Conservation (phyloP, 2,888 invertebrate genomes). For the Ptycholaimellus sp. region DNA sequence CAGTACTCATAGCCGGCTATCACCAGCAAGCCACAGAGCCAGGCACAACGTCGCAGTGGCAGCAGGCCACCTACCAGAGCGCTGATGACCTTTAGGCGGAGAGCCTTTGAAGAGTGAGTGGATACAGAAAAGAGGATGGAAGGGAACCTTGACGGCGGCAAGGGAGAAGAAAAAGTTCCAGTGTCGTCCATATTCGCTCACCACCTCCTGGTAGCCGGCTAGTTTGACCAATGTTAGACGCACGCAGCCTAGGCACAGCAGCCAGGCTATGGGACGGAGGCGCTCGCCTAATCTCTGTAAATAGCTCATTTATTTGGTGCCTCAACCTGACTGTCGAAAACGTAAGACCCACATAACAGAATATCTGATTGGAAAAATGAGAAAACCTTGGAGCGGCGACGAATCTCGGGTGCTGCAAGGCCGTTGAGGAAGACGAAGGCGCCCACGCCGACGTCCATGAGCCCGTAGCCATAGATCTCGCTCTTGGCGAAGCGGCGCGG, state of each 20-base stretch:
- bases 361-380: no score
- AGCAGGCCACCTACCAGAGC: background rate
- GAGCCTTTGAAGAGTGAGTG: background rate
- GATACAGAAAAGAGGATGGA: background rate
- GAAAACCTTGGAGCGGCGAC: background rate
- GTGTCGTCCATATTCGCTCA: constrained; percentile 79
- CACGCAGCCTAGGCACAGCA: constrained; percentile 30
- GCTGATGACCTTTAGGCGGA: background rate
- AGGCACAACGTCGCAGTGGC: background rate
- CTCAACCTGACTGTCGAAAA: background rate
- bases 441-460: constrained; percentile 91
- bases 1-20: background rate
- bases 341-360: no score
- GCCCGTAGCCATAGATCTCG: constrained; percentile 32
- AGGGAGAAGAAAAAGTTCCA: constrained; percentile 96
- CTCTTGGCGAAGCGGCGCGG: constrained; percentile 67
- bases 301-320: background rate
- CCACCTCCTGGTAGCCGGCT: constrained; percentile 58
- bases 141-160: constrained; percentile 45
- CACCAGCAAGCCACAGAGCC: background rate
- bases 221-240: constrained; percentile 28
- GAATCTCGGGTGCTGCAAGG: constrained; percentile 36
- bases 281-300: no score
- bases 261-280: no score
- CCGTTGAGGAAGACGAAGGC: constrained; percentile 58